phyloP scores from a whole-genome alignment of 2,113 vertebrate species.

The Corythoichthys intestinalis region DNA sequence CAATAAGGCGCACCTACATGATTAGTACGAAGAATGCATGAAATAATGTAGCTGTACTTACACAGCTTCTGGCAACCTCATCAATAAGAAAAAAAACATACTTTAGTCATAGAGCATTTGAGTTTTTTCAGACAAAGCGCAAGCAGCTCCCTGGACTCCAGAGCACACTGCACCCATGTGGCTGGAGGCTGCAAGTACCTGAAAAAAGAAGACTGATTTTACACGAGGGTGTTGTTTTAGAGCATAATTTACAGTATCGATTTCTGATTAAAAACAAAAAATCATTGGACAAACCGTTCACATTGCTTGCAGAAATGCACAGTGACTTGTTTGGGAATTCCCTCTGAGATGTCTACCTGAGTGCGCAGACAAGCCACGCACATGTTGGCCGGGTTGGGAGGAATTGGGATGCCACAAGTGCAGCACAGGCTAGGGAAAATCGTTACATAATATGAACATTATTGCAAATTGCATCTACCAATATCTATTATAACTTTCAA shows the following conservation, averaged over 20 bases:
- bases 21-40: background rate
- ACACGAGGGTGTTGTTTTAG: background rate
- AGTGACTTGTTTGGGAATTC: slow-evolving; percentile 93
- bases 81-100: slow-evolving; percentile 26
- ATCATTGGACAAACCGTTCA: slow-evolving; percentile 78
- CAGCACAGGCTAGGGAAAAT: slow-evolving; percentile 83
- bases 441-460: background rate
- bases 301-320: slow-evolving; percentile 96
- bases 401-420: slow-evolving; percentile 86
- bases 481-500: background rate
- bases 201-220: background rate
- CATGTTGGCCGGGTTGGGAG: slow-evolving; percentile 95
- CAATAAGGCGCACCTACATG: slow-evolving; percentile 88
- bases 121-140: slow-evolving; percentile 93
- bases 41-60: background rate
- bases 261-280: background rate
- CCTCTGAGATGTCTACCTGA: slow-evolving; percentile 95
- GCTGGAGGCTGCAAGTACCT: slow-evolving; percentile 94
- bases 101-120: slow-evolving; percentile 79
- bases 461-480: background rate
- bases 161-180: slow-evolving; percentile 86
- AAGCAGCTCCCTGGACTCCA: slow-evolving; percentile 95
- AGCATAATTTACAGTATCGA: background rate
- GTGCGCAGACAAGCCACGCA: slow-evolving; percentile 91
- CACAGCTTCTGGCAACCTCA: background rate